Percentiles rank a stretch among this genome's conserved stretches.
Conservation (phyloP, 2,888 invertebrate genomes). For the Myathropa florea region DNA sequence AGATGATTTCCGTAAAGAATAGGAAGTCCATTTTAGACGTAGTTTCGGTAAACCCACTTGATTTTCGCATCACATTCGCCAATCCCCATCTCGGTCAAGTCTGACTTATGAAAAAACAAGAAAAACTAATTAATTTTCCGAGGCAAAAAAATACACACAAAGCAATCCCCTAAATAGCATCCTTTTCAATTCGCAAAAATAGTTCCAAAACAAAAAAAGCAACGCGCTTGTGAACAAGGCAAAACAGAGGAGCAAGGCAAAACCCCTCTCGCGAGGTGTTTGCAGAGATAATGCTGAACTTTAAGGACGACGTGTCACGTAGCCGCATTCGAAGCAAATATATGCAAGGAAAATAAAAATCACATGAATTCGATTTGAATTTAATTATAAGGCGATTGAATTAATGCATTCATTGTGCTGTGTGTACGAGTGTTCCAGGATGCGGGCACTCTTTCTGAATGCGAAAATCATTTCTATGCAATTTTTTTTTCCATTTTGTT, state of each 20-base stretch:
- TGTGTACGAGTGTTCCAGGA: constrained; percentile 12
- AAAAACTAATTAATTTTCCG: background rate
- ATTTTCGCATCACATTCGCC: background rate
- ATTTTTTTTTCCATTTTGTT: constrained; percentile 9
- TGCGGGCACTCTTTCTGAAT: constrained; percentile 54
- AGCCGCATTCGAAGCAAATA: constrained; percentile 53
- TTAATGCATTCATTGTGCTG: constrained; percentile 71
- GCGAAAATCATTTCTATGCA: constrained; percentile 20
- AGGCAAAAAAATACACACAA: background rate
- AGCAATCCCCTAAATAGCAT: constrained; percentile 4
- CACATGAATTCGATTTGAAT: constrained; percentile 74
- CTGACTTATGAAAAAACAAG: background rate
- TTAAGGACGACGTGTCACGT: constrained; percentile 71
- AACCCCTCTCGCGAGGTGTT: background rate
- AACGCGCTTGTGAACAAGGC: background rate
- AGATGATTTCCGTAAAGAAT: no score
- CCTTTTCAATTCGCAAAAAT: constrained; percentile 41
- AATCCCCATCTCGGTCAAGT: background rate
- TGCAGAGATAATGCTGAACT: constrained; percentile 29
- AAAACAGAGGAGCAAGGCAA: background rate
- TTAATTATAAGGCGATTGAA: constrained; percentile 74
- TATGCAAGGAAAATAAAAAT: constrained; percentile 72
- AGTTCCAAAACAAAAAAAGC: background rate
- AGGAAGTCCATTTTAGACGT: no score
- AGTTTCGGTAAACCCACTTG: background rate